phyloP scores from a whole-genome alignment of 2,888 invertebrate species.

The Epirrita christyi region DNA sequence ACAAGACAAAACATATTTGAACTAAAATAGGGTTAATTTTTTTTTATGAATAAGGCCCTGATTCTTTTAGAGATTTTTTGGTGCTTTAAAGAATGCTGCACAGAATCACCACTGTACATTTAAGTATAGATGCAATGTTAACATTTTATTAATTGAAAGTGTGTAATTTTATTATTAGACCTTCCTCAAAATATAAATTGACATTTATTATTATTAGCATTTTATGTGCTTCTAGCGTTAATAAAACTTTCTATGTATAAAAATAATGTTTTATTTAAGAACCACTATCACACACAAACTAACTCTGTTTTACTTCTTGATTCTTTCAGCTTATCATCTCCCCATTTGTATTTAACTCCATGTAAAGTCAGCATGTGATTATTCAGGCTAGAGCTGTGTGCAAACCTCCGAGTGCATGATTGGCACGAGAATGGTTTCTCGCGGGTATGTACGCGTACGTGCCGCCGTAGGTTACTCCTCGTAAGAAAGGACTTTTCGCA shows the following conservation, averaged over 20 bases:
- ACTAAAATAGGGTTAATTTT: too few species aligned
- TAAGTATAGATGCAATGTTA: slow-evolving; percentile 30
- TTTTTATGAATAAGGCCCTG: too few species aligned
- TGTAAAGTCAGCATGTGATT: slow-evolving; percentile 76
- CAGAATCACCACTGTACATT: slow-evolving; percentile 11
- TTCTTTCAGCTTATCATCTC: slow-evolving; percentile 54
- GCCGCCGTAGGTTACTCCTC: slow-evolving; percentile 64
- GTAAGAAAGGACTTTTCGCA: slow-evolving; percentile 70
- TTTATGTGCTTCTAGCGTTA: slow-evolving; percentile 38
- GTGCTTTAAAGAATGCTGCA: too few species aligned
- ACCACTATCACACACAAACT: not conserved
- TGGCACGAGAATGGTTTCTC: slow-evolving; percentile 75
- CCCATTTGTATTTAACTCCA: slow-evolving; percentile 71
- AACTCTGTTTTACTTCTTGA: slow-evolving; percentile 35
- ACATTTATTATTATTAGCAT: slow-evolving; percentile 40
- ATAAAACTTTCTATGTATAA: slow-evolving; percentile 28
- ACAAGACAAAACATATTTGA: too few species aligned
- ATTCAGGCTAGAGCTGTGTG: slow-evolving; percentile 74
- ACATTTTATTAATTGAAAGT: slow-evolving; percentile 32
- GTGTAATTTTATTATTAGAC: slow-evolving; percentile 37
- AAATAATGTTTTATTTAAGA: slow-evolving; percentile 23
- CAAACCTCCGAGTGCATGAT: slow-evolving; percentile 68
- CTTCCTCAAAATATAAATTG: slow-evolving; percentile 40
- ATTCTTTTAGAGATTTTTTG: too few species aligned
- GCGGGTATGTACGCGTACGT: slow-evolving; percentile 69